These are phyloP conservation scores for Rhopalosiphum maidis DNA, from an alignment of 1,140 invertebrate species.

Conservation along the genomic window DNA sequence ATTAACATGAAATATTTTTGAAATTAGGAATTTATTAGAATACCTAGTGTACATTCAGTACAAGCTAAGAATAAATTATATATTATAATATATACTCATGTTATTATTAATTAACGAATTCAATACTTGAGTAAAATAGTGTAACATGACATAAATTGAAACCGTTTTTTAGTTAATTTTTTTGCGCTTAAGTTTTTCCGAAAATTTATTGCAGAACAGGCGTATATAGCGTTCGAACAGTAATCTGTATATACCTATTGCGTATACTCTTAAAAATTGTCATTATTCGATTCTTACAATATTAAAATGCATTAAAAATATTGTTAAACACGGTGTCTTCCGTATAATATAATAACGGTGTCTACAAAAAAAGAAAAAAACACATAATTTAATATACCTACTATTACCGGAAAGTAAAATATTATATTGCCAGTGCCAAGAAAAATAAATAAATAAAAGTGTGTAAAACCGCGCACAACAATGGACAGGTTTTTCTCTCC, in stretches of 20 bases:
- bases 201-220: background rate
- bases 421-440: background rate
- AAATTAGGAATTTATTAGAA: too few relatives aligned
- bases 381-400: background rate
- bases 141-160: too few relatives aligned
- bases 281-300: background rate
- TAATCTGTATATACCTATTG: background rate
- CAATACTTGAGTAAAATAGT: too few relatives aligned
- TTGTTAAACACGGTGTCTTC: background rate
- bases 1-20: too few relatives aligned
- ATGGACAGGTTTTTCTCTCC: background rate
- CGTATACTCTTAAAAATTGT: background rate
- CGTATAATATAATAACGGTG: background rate
- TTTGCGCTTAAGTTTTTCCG: background rate
- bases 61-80: too few relatives aligned
- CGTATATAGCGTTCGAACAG: background rate
- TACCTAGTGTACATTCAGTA: too few relatives aligned
- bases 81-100: too few relatives aligned
- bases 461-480: background rate
- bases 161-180: background rate
- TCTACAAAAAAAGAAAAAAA: background rate
- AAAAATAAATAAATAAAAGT: background rate
- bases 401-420: background rate
- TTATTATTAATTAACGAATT: too few relatives aligned
- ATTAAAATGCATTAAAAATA: background rate